phyloP scores from a whole-genome alignment of 1,140 invertebrate species.

The Halesus radiatus region DNA sequence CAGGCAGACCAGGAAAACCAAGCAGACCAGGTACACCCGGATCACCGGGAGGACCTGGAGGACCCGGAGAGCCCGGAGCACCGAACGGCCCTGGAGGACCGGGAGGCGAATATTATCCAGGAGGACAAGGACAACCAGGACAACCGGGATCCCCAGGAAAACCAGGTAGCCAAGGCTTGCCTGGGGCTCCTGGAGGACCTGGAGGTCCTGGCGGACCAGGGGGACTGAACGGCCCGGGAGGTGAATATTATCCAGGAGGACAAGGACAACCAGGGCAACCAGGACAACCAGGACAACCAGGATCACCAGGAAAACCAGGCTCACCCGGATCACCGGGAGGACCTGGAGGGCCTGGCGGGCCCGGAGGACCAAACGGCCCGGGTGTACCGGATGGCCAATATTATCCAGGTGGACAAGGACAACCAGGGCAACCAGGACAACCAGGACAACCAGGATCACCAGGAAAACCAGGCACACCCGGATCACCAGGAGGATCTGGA shows the following conservation, averaged over 20 bases:
- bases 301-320: not conserved
- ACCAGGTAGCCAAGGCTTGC: not conserved
- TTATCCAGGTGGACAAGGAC: conserved; percentile 13
- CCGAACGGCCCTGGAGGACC: conserved; percentile 31
- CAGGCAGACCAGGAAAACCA: conserved; percentile 43
- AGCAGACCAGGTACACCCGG: conserved; percentile 16
- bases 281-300: no score
- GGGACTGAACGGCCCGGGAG: not conserved
- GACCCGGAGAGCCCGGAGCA: not conserved
- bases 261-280: conserved; percentile 20
- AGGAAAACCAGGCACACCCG: conserved; percentile 2
- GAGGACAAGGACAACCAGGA: conserved; percentile 49
- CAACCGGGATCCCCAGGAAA: not conserved
- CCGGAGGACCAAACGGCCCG: conserved; percentile 21
- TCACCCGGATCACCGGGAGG: not conserved
- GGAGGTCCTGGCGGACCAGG: not conserved
- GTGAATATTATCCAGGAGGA: no score
- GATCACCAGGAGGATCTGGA: conserved; percentile 4
- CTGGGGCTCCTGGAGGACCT: conserved; percentile 2
- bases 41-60: not conserved
- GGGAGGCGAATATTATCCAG: conserved; percentile 36
- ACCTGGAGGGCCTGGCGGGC: not conserved
- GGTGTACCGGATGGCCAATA: not conserved
- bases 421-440: not conserved
- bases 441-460: conserved; percentile 47